These are phyloP conservation scores for Takifugu flavidus DNA, from an alignment of 2,113 vertebrate species.

Conservation along the genomic window DNA sequence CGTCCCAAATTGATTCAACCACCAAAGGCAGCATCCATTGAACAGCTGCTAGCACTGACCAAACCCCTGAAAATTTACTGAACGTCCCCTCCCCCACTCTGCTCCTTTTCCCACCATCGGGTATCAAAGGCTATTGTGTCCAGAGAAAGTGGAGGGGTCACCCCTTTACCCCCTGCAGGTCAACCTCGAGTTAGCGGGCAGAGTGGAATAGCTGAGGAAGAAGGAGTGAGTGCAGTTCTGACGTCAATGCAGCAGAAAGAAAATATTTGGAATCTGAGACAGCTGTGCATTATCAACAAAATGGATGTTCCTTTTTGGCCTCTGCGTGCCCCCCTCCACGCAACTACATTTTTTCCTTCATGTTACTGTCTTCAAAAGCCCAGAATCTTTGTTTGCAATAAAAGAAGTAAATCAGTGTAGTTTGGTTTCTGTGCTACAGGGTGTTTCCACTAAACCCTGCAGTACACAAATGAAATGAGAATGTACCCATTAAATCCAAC, in stretches of 20 bases:
- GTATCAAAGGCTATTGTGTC: conserved; percentile 95
- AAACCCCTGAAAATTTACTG: conserved; percentile 86
- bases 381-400: neutral
- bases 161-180: conserved; percentile 80
- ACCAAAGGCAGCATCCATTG: conserved; percentile 88
- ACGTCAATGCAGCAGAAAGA: conserved; percentile 73
- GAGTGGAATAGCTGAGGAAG: conserved; percentile 59
- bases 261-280: conserved; percentile 78
- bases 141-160: conserved; percentile 85
- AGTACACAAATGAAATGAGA: too few relatives aligned
- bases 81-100: conserved; percentile 62
- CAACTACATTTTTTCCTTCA: conserved; percentile 9
- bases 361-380: neutral
- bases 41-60: conserved; percentile 76
- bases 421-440: too few relatives aligned
- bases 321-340: neutral
- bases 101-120: conserved; percentile 86
- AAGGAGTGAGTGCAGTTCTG: conserved; percentile 63
- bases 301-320: conserved; percentile 24
- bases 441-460: too few relatives aligned
- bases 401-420: neutral
- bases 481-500: too few relatives aligned
- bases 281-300: conserved; percentile 58
- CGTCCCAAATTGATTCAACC: conserved; percentile 95
- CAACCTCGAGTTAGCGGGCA: conserved; percentile 76